These are phyloP conservation scores for Oncorhynchus mykiss DNA, from an alignment of 2,113 vertebrate genomes.

Conservation along the genomic window DNA sequence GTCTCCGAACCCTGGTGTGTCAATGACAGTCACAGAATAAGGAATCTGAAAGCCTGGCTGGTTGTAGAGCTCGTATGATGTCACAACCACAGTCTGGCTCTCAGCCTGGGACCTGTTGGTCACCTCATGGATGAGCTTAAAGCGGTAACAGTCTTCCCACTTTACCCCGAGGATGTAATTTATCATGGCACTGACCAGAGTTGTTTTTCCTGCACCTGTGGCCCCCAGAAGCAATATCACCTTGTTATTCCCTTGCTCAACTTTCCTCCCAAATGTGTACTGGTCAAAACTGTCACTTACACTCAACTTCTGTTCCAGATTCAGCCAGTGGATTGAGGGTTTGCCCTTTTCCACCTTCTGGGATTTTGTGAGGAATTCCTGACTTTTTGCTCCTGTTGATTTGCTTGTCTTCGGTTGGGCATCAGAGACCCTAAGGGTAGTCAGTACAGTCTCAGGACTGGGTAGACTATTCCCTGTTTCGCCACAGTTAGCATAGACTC, in stretches of 20 bases:
- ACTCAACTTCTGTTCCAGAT: not conserved
- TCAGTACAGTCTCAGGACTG: conserved; percentile 19
- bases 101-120: conserved; percentile 50
- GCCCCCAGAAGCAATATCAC: conserved; percentile 41
- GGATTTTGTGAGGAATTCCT: conserved; percentile 16
- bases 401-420: not conserved
- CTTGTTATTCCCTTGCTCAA: conserved; percentile 36
- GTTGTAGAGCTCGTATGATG: conserved; percentile 41
- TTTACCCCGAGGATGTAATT: conserved; percentile 43
- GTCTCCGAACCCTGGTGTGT: conserved; percentile 60
- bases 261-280: conserved; percentile 31
- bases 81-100: conserved; percentile 49
- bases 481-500: not conserved
- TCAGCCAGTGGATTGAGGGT: conserved; percentile 20
- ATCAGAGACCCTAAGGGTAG: conserved; percentile 1
- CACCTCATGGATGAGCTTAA: conserved; percentile 40
- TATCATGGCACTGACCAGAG: conserved; percentile 41
- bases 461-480: conserved; percentile 29
- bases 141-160: conserved; percentile 35
- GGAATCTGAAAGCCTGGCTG: conserved; percentile 41
- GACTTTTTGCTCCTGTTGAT: conserved; percentile 4
- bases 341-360: conserved; percentile 18
- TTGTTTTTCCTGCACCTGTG: conserved; percentile 48
- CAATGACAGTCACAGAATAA: conserved; percentile 53
- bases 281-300: conserved; percentile 3